Percentiles rank a stretch among this genome's conserved stretches.
phyloP scores from a whole-genome alignment of 92 coral and sea anemone genomes.

The Phenganax stokvisi region DNA sequence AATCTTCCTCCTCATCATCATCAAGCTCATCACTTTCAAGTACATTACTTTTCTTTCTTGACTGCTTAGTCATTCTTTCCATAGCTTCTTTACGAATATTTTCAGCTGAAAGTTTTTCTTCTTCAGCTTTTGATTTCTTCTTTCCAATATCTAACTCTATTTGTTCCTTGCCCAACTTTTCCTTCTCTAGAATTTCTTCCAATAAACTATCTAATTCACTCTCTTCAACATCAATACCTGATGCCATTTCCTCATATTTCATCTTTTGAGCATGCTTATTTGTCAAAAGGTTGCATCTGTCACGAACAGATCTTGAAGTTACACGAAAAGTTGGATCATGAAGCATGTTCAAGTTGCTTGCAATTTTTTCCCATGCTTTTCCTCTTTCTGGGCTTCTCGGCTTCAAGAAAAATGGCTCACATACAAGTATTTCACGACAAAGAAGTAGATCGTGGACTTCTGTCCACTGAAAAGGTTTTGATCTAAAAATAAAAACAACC shows the following conservation, averaged over 20 bases:
- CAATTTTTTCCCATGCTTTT: slow-evolving; percentile 45
- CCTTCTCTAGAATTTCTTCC: slow-evolving; percentile 51
- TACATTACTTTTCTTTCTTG: not conserved
- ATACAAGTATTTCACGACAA: slow-evolving; percentile 44
- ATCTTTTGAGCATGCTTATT: slow-evolving; percentile 31
- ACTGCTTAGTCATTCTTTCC: slow-evolving; percentile 2
- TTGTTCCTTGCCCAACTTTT: slow-evolving; percentile 28
- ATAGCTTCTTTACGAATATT: slow-evolving; percentile 5
- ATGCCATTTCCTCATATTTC: slow-evolving; percentile 44
- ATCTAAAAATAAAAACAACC: not conserved
- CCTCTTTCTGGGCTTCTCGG: slow-evolving; percentile 39
- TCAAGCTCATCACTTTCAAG: not conserved
- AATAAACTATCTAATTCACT: slow-evolving; percentile 44
- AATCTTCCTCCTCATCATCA: not conserved
- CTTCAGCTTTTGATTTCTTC: not conserved
- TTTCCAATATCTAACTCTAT: slow-evolving; percentile 10
- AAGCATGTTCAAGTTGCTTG: slow-evolving; percentile 36
- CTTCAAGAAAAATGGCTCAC: slow-evolving; percentile 39
- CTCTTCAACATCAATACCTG: slow-evolving; percentile 41
- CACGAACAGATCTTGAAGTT: slow-evolving; percentile 45
- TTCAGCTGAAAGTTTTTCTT: not conserved
- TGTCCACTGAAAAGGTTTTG: slow-evolving; percentile 37
- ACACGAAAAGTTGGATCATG: slow-evolving; percentile 41
- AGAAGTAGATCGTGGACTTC: slow-evolving; percentile 42
- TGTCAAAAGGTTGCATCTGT: slow-evolving; percentile 39